A percentile compares a stretch with the other conserved stretches of the same genome.
Evolutionary conservation across 2,113 vertebrate species (phyloP).

Genomic region (Echinops telfairi): DNA sequence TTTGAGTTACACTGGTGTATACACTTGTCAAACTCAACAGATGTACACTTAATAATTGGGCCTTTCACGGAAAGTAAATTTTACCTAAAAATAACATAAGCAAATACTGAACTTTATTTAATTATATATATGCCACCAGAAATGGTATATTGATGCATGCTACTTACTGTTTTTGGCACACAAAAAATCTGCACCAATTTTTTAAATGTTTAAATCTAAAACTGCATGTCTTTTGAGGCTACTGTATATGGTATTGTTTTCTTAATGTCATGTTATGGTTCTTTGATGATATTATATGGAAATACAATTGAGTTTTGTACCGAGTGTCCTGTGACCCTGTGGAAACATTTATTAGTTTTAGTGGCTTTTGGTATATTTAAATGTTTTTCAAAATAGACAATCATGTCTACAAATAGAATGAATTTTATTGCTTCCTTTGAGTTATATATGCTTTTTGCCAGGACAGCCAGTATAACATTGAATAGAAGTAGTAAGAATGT

Average conservation of each 20-base stretch:
- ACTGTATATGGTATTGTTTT: conserved; percentile 50
- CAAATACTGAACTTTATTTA: conserved; percentile 14
- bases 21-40: background rate
- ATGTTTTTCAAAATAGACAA: background rate
- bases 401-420: conserved; percentile 24
- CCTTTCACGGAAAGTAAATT: conserved; percentile 40
- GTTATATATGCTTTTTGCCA: background rate
- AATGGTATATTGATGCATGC: background rate
- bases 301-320: conserved; percentile 39
- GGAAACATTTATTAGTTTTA: conserved; percentile 32
- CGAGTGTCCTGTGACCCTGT: background rate
- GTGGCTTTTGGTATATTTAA: conserved; percentile 30
- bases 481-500: background rate
- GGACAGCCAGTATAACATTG: background rate
- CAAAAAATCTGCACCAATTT: conserved; percentile 33
- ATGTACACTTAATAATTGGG: conserved; percentile 25
- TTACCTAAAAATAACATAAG: conserved; percentile 57
- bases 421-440: conserved; percentile 42
- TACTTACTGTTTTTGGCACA: conserved; percentile 38
- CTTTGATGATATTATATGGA: conserved; percentile 46
- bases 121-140: conserved; percentile 16
- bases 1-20: conserved; percentile 36
- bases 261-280: conserved; percentile 44
- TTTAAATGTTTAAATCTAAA: conserved; percentile 35
- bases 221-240: background rate